Base-by-base conservation (phyloP, 1,140 invertebrate genomes). In the Phenacoccus solenopsis region DNA sequence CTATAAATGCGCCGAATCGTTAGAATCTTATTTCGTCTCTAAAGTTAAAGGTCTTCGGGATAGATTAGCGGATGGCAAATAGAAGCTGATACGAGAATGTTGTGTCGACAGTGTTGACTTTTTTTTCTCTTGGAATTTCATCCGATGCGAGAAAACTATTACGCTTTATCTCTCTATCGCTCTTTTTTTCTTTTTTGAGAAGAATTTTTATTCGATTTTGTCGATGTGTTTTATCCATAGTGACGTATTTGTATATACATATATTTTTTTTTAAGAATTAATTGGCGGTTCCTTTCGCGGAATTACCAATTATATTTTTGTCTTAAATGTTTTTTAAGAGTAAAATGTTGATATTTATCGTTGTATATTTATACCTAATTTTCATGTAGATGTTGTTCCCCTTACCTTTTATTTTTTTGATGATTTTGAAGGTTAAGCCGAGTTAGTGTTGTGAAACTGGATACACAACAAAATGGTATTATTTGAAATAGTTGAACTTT, bases 1-100 rank as follows among this genome's bases (percentile, higher is more conserved):
- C 79, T 96, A 90, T 79, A 91, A 94, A 75, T 96, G 93, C 82
- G 96, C 96, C 4, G 93, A 97, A 78, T 88, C 89, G 27, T 81
- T 98, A 32, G 95, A 98, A 81, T 88, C 88, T n/a, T 98, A 89
- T 78, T 98, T 98, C 84, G 93, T 94, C 76, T 89, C 90, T 79
- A 93, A 92, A 83, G 90, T 93, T 69, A 91, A 91, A 81, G 85
- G 83, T 79, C 85, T 93, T 77, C 85, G 90, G 76, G 89, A 91
- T 80, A 90, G 88, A 77, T 81, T 90, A 72, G 86, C 85, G 74
- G 87, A 90, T 79, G 38, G 38, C 16, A 71, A 69, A 56, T 35
- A 22, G 5, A 9, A 49, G 16, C 13, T 13, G 13, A 7, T 32
- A 32, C 30, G 30, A 32, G 30, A 5, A 32, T 5, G n/a, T n/a